A percentile compares a stretch with the other conserved stretches of the same genome.
phyloP scores from a whole-genome alignment of 1,140 invertebrate genomes.

The Holotrichia oblita region DNA sequence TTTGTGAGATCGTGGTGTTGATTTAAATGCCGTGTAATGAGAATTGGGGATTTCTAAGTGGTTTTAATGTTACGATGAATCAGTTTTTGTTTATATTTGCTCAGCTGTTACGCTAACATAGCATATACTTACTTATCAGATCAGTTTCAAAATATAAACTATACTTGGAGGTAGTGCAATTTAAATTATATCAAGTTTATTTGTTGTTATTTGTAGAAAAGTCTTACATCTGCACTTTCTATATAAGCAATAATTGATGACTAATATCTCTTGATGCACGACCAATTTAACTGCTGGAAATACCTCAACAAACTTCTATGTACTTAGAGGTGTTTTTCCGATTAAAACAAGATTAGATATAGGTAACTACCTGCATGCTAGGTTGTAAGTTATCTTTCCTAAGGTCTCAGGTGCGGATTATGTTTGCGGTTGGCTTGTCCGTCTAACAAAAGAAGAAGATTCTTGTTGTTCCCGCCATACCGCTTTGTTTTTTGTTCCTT shows the following conservation, averaged over 20 bases:
- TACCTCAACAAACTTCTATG: neutral
- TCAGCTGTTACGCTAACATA: neutral
- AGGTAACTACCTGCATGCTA: neutral
- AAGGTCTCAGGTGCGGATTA: neutral
- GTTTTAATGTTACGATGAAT: neutral
- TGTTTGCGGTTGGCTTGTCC: neutral
- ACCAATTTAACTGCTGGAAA: neutral
- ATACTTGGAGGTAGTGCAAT: neutral
- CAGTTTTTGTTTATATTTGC: constrained; percentile 20
- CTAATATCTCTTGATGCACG: neutral
- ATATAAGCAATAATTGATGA: neutral
- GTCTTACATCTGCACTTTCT: too few species aligned
- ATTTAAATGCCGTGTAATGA: constrained; percentile 7
- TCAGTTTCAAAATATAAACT: neutral
- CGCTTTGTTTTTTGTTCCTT: neutral
- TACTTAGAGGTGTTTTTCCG: neutral
- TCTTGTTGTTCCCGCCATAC: neutral
- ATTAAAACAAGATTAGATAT: neutral
- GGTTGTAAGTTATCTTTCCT: neutral
- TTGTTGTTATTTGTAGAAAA: neutral
- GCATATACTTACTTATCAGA: neutral
- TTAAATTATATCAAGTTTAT: neutral
- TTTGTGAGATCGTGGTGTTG: neutral
- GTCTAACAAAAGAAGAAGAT: neutral
- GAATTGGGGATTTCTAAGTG: neutral